Percentiles rank a stretch among this genome's conserved stretches.
Conservation (phyloP, 2,113 vertebrate species). For the Austrofundulus limnaeus region DNA sequence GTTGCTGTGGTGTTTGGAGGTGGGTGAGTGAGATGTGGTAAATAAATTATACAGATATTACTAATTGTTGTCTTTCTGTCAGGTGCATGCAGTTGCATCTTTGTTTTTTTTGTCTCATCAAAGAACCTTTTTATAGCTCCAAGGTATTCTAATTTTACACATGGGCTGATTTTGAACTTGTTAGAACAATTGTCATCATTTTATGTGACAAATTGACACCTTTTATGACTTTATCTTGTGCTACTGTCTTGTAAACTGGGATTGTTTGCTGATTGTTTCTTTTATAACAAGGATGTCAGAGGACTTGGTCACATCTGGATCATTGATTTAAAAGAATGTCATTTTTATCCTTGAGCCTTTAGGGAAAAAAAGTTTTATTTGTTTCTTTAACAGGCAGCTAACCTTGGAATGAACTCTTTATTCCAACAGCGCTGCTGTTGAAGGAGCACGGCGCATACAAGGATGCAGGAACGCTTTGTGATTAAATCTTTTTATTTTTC, state of each 20-base stretch:
- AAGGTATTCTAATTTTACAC: background rate
- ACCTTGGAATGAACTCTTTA: constrained; percentile 51
- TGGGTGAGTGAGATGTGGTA: constrained; percentile 7
- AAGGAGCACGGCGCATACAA: constrained; percentile 18
- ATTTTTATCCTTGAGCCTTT: background rate
- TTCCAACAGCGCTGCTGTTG: constrained; percentile 14
- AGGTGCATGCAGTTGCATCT: too few species aligned
- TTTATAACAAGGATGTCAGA: too few species aligned
- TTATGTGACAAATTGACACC: too few species aligned
- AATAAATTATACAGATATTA: constrained; percentile 26
- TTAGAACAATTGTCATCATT: too few species aligned
- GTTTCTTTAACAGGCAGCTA: constrained; percentile 40
- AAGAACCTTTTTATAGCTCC: background rate
- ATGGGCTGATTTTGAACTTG: too few species aligned
- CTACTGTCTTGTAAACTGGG: too few species aligned
- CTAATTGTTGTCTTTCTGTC: too few species aligned
- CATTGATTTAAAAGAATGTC: constrained; percentile 39
- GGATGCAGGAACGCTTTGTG: constrained; percentile 33
- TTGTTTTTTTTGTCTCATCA: background rate
- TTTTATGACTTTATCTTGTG: too few species aligned
- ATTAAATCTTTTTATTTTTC: constrained; percentile 27
- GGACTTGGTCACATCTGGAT: constrained; percentile 13
- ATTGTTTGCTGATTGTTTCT: too few species aligned
- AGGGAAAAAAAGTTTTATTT: constrained; percentile 15
- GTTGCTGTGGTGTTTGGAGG: constrained; percentile 9